These are phyloP conservation scores for Thomomys bottae DNA, from an alignment of 2,113 vertebrate species.

Conservation along the genomic window DNA sequence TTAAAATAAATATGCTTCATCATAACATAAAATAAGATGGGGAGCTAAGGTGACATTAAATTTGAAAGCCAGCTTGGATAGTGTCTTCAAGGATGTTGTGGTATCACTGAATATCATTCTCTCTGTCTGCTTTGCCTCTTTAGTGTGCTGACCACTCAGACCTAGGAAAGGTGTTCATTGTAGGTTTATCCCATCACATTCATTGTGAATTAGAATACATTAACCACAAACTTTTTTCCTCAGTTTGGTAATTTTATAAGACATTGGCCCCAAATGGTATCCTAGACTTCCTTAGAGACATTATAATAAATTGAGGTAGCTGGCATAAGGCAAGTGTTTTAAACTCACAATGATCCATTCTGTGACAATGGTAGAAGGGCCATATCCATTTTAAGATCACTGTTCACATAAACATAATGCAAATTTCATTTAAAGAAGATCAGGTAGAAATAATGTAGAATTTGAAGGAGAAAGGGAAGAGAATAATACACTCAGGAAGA, in stretches of 20 bases:
- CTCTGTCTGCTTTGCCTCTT: neutral
- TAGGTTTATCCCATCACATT: neutral
- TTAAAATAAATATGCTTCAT: slow-evolving; percentile 14
- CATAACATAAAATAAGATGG: neutral
- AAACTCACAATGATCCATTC: neutral
- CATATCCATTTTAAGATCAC: neutral
- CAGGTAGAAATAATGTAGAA: neutral
- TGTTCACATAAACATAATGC: neutral
- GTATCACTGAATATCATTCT: neutral
- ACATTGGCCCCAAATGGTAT: neutral
- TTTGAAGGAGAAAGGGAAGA: no score
- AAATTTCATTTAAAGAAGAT: neutral
- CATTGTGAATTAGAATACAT: neutral
- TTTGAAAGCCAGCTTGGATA: neutral
- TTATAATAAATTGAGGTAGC: no score
- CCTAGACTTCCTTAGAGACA: neutral
- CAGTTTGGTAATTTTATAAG: neutral
- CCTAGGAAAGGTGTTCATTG: neutral
- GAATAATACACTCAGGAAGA: no score
- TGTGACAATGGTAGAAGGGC: rapidly evolving
- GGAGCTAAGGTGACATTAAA: neutral
- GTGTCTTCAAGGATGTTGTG: neutral
- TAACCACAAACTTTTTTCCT: neutral
- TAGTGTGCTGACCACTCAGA: neutral
- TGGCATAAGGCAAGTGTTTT: no score